A percentile compares a stretch with the other conserved stretches of the same genome.
These are phyloP conservation scores for Neoscelio sp. DNA, from an alignment of 2,888 invertebrate species.

Conservation along the genomic window DNA sequence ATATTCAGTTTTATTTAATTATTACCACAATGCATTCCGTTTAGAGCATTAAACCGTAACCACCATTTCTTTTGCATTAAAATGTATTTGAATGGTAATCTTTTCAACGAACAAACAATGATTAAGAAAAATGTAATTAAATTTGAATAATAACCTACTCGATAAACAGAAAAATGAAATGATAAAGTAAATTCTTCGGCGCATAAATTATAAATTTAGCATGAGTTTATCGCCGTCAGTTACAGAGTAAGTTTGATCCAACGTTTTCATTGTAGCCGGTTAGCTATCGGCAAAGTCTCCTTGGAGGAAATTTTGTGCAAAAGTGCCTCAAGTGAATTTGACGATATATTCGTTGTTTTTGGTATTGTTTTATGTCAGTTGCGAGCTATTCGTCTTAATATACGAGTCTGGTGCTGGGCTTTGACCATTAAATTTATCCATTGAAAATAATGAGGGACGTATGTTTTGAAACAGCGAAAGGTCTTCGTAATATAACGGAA, in stretches of 20 bases:
- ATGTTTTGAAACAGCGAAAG: conserved; percentile 55
- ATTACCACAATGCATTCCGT: no score
- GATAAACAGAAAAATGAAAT: no score
- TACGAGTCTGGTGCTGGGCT: conserved; percentile 30
- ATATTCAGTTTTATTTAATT: no score
- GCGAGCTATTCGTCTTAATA: conserved; percentile 42
- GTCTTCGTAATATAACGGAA: conserved; percentile 61
- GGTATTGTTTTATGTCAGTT: conserved; percentile 47
- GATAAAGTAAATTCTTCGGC: not conserved
- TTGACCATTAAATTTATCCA: conserved; percentile 58
- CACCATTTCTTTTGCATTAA: no score
- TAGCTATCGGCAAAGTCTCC: conserved; percentile 19
- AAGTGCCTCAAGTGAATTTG: conserved; percentile 34
- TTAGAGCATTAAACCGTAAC: no score
- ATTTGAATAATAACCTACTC: no score
- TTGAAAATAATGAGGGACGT: conserved; percentile 65
- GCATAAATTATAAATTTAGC: not conserved
- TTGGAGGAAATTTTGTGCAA: conserved; percentile 42
- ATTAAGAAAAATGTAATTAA: no score
- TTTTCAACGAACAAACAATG: no score
- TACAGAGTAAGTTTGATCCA: not conserved
- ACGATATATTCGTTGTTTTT: conserved; percentile 40
- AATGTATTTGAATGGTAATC: no score
- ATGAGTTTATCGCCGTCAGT: not conserved
- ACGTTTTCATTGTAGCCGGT: not conserved